These are phyloP conservation scores for Sarcophaga carnaria DNA, from an alignment of 2,888 invertebrate species.

Conservation along the genomic window DNA sequence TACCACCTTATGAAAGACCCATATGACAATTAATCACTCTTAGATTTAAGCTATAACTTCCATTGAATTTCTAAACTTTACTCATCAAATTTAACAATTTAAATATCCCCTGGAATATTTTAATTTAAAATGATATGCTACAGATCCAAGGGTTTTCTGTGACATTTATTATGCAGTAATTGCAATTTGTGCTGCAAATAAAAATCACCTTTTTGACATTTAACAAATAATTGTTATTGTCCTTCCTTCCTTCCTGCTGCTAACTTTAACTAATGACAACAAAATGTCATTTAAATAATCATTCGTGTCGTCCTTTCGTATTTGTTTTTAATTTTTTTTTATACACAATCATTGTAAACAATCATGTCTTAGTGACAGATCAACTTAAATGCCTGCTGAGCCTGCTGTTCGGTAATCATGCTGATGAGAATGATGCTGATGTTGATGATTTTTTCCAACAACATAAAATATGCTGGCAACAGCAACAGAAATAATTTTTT, in stretches of 20 bases:
- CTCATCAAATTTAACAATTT: no score
- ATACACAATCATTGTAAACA: conserved; percentile 44
- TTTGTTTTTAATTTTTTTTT: conserved; percentile 6
- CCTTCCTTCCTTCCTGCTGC: not conserved
- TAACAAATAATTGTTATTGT: conserved; percentile 28
- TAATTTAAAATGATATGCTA: no score
- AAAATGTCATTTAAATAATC: conserved; percentile 46
- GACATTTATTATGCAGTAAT: not conserved
- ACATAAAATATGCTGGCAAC: no score
- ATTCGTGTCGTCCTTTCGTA: not conserved
- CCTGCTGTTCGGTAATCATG: not conserved
- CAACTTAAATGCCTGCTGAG: conserved; percentile 63
- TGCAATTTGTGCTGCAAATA: not conserved
- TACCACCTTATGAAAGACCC: no score
- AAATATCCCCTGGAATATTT: no score
- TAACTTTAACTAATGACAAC: conserved; percentile 50
- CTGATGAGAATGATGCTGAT: not conserved
- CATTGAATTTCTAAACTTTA: no score
- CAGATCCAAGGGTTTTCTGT: no score
- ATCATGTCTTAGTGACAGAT: conserved; percentile 55
- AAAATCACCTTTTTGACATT: conserved; percentile 40
- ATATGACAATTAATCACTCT: no score
- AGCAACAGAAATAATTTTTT: no score
- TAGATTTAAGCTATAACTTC: no score
- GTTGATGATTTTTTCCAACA: no score